Evolutionary conservation across 2,888 invertebrate genomes (phyloP).

Genomic region (Conchocele bisecta): DNA sequence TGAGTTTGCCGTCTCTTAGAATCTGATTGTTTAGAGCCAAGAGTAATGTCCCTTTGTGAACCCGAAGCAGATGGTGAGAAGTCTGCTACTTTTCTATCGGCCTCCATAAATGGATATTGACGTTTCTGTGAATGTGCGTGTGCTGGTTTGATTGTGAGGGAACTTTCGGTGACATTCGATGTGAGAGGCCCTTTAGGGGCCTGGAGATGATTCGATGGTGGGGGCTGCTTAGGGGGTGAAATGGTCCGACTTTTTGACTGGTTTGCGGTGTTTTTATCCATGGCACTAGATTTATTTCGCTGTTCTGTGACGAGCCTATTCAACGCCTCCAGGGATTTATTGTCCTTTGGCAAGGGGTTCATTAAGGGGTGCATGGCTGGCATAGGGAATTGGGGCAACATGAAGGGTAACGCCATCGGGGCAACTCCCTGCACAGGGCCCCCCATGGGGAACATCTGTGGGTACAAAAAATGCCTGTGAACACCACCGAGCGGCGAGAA

Average conservation of each 20-base stretch:
- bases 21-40: slow-evolving; percentile 13
- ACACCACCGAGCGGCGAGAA: no score
- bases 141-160: slow-evolving; percentile 48
- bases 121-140: slow-evolving; percentile 56
- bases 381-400: slow-evolving; percentile 53
- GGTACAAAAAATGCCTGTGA: no score
- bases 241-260: slow-evolving; percentile 5
- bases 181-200: slow-evolving; percentile 32
- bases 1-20: slow-evolving; percentile 53
- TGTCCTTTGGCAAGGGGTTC: slow-evolving; percentile 12
- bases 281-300: slow-evolving; percentile 15
- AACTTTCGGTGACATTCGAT: slow-evolving; percentile 23
- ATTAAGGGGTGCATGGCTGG: slow-evolving; percentile 26
- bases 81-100: slow-evolving; percentile 18
- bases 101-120: slow-evolving; percentile 39
- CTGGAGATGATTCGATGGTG: slow-evolving; percentile 28
- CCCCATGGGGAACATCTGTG: slow-evolving; percentile 55
- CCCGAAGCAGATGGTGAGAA: background rate
- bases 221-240: slow-evolving; percentile 6
- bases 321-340: slow-evolving; percentile 33
- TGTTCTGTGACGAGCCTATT: slow-evolving; percentile 39
- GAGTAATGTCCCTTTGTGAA: background rate
- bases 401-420: slow-evolving; percentile 53
- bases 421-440: slow-evolving; percentile 29
- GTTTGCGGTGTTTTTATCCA: background rate